Conservation (phyloP, 2,888 invertebrate genomes). For the Ophion ellenae region DNA sequence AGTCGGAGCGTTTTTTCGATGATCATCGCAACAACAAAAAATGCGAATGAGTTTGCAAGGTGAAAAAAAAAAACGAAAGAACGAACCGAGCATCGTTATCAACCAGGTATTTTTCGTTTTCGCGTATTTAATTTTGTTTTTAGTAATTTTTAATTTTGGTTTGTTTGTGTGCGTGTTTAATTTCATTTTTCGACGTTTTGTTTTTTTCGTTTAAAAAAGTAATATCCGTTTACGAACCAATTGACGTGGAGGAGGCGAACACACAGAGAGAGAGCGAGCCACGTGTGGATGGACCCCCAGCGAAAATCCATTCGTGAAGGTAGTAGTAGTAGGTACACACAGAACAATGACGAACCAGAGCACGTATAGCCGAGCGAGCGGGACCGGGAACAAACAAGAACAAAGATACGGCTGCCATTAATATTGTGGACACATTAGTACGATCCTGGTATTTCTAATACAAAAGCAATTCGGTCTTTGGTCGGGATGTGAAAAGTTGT, state of each 20-base stretch:
- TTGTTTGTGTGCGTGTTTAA: conserved; percentile 64
- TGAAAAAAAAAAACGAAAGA: too few species aligned
- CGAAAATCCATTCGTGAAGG: conserved; percentile 84
- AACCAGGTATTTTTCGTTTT: neutral
- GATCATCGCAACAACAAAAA: too few species aligned
- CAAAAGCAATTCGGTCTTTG: conserved; percentile 69
- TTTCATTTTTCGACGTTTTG: conserved; percentile 55
- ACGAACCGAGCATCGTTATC: too few species aligned
- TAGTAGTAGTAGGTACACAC: conserved; percentile 83
- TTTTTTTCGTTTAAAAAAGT: conserved; percentile 63
- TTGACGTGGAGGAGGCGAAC: conserved; percentile 82
- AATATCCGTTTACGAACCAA: conserved; percentile 83
- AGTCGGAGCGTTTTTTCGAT: too few species aligned
- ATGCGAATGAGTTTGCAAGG: too few species aligned
- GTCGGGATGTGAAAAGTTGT: conserved; percentile 39
- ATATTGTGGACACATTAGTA: conserved; percentile 84
- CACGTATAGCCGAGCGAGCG: conserved; percentile 84
- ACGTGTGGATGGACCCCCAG: conserved; percentile 84
- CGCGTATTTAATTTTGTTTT: neutral
- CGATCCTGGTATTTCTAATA: conserved; percentile 82
- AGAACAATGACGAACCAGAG: conserved; percentile 84
- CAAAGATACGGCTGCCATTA: conserved; percentile 84
- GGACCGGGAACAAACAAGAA: conserved; percentile 84
- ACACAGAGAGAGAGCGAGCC: conserved; percentile 83
- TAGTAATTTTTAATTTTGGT: conserved; percentile 1